Evolutionary conservation across 2,113 vertebrate genomes (phyloP).

Genomic region (Datnioides undecimradiatus): DNA sequence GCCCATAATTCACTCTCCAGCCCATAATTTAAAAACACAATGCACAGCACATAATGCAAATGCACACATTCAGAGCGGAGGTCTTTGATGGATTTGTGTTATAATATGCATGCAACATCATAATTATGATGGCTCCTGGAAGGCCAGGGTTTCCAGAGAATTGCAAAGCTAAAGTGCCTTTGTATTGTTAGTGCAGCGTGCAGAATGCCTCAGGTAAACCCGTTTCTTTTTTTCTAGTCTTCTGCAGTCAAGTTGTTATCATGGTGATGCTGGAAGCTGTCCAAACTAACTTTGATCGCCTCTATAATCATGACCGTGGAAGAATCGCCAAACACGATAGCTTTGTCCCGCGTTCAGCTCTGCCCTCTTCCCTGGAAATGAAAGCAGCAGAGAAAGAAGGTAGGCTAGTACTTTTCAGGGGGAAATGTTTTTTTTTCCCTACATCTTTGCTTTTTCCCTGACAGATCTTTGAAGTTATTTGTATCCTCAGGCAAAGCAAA

Average conservation of each 20-base stretch:
- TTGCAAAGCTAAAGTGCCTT: constrained; percentile 25
- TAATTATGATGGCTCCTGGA: constrained; percentile 54
- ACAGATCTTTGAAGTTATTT: constrained; percentile 79
- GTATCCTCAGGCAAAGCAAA: constrained; percentile 69
- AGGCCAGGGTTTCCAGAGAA: constrained; percentile 28
- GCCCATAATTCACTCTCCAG: constrained; percentile 50
- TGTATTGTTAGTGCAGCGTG: constrained; percentile 27
- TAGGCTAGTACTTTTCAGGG: constrained; percentile 33
- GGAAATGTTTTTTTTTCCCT: background rate
- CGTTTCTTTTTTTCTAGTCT: background rate
- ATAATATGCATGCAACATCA: constrained; percentile 42
- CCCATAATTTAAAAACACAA: constrained; percentile 56
- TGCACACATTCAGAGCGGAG: constrained; percentile 16
- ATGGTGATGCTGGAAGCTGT: constrained; percentile 48
- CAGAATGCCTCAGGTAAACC: constrained; percentile 35
- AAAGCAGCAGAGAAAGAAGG: constrained; percentile 24
- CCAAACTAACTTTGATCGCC: constrained; percentile 69
- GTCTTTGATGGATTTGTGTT: constrained; percentile 68
- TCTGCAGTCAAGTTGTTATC: constrained; percentile 60
- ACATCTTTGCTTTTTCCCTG: constrained; percentile 51
- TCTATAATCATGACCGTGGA: constrained; percentile 43
- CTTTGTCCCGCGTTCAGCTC: constrained; percentile 48
- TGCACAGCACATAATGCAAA: constrained; percentile 64
- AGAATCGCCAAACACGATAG: constrained; percentile 51
- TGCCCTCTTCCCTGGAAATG: constrained; percentile 50